These are phyloP conservation scores for Reticulitermes lucifugus DNA, from an alignment of 2,888 invertebrate genomes.

Conservation along the genomic window DNA sequence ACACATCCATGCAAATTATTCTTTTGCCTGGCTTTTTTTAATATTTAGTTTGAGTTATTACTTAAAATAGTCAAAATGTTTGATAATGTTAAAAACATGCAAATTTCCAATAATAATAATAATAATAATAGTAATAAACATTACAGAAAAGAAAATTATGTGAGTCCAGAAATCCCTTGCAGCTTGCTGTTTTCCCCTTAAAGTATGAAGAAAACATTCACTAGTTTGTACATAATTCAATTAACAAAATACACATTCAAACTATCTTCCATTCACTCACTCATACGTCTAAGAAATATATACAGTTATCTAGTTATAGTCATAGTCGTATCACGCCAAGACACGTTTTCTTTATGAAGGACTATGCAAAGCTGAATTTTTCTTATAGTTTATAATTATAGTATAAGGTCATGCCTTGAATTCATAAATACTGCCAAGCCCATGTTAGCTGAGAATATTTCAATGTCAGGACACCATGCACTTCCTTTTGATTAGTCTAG, in stretches of 20 bases:
- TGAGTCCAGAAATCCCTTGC: constrained; percentile 47
- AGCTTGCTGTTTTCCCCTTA: constrained; percentile 13
- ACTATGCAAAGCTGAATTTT: constrained; percentile 14
- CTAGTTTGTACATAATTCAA: not conserved
- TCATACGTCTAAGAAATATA: constrained; percentile 17
- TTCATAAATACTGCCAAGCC: not conserved
- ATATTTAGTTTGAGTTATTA: not conserved
- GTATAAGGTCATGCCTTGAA: constrained; percentile 15
- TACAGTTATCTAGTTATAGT: not conserved
- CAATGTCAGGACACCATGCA: not conserved
- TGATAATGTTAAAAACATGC: constrained; percentile 12
- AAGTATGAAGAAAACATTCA: not conserved
- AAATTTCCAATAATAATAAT: constrained; percentile 5
- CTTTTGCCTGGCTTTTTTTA: not conserved
- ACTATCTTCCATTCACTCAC: not conserved
- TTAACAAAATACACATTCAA: constrained; percentile 20
- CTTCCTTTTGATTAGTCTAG: not conserved
- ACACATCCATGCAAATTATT: constrained; percentile 28
- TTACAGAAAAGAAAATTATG: not conserved
- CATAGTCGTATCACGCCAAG: not conserved
- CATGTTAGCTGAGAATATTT: not conserved
- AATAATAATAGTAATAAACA: not conserved
- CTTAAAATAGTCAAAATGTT: not conserved
- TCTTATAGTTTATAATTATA: not conserved
- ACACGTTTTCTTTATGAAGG: not conserved